Base-by-base conservation (phyloP, 1,140 invertebrate genomes). In the Sitobion miscanthi region DNA sequence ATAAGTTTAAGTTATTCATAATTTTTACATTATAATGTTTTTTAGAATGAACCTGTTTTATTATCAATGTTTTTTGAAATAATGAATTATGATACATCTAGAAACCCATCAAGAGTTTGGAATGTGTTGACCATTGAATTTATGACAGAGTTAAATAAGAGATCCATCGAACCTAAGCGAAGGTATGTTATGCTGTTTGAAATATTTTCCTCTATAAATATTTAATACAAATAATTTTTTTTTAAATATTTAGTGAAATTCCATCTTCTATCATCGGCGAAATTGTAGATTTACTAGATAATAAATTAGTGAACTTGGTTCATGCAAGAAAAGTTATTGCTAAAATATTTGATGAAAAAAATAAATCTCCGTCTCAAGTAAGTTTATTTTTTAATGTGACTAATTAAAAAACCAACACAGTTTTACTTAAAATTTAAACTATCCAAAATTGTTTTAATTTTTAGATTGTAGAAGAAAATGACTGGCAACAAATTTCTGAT, bases 81-180 rank as follows among this genome's bases (percentile, higher is more conserved):
- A 8, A 95, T 96, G n/a, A 94, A 95, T 62, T 94, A 94, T 82
- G 94, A 96, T 83, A 94, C 94, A 35, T 95, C 95, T 54, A 95
- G 96, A 94, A 95, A 96, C 92, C 95, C 96, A 30, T 96, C 96
- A 94, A 95, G 96, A 94, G 95, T 97, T 6, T 96, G 96, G 4
- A 97, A 97, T 95, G 95, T 98, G 94, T 94, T 98, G 85, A 95
- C 97, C 7, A 97, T 96, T 94, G 96, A 97, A 90, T 94, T 98
- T 35, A 93, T 97, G 23, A 96, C 96, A 57, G 95, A 96, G 94
- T 94, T 97, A 87, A 96, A 98, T 94, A 96, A 97, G 94, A 95
- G 96, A 54, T 96, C 97, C 94, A 94, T 97, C 17, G 94, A 96
- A 94, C 83, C 96, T 2, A 95, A 96, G 23, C 94, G 96, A 94